A percentile compares a stretch with the other conserved stretches of the same genome.
Evolutionary conservation across 2,113 vertebrate genomes (phyloP).

Genomic region (Morphnarchus princeps): DNA sequence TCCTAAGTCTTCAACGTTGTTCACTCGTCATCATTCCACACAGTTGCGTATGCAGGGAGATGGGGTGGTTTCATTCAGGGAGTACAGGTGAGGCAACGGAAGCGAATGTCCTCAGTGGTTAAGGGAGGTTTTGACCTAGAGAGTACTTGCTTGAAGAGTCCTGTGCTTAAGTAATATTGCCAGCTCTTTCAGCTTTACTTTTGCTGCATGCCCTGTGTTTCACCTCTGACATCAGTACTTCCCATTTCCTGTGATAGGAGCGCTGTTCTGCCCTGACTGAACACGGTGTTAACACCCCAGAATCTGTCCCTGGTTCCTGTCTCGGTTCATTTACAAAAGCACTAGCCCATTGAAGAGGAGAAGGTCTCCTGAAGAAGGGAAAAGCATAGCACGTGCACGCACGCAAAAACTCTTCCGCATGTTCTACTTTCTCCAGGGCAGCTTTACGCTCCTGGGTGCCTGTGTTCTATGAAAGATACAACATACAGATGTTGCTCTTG

Average conservation of each 20-base stretch:
- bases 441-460: neutral
- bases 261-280: neutral
- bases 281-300: neutral
- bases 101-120: neutral
- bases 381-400: neutral
- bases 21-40: neutral
- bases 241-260: slow-evolving; percentile 1
- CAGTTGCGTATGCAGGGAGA: neutral
- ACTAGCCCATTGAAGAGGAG: neutral
- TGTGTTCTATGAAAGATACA: neutral
- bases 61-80: neutral
- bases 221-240: neutral
- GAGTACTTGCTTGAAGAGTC: neutral
- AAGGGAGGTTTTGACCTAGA: neutral
- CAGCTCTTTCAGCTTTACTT: neutral
- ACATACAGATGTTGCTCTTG: neutral
- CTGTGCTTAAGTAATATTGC: neutral
- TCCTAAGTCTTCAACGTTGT: neutral
- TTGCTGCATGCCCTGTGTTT: neutral
- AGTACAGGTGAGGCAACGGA: neutral
- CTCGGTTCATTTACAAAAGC: neutral
- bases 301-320: neutral
- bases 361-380: neutral
- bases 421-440: neutral
- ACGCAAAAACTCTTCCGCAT: neutral